phyloP scores from a whole-genome alignment of 1,140 invertebrate species.

The Diuraphis noxia region DNA sequence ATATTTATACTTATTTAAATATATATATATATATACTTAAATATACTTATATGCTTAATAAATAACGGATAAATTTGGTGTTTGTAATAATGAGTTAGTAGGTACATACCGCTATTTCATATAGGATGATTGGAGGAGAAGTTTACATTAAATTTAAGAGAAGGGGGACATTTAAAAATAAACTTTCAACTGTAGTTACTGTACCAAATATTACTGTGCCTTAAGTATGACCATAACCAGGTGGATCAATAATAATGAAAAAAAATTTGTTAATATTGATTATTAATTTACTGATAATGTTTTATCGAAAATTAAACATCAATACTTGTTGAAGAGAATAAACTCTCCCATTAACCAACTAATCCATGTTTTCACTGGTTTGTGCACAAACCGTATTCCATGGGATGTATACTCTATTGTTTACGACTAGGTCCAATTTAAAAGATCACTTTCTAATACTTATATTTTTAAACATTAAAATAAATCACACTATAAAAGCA shows the following conservation, averaged over 20 bases:
- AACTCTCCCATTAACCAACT: background rate
- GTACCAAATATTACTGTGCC: background rate
- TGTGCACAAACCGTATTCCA: too few species aligned
- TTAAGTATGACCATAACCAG: background rate
- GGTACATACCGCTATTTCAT: background rate
- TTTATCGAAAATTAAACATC: background rate
- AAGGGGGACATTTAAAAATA: background rate
- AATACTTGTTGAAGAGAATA: background rate
- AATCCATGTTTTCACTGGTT: background rate
- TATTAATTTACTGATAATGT: background rate
- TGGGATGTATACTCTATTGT: background rate
- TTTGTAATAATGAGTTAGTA: background rate
- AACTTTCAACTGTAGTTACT: background rate
- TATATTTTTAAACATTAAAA: too few species aligned
- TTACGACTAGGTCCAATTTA: background rate
- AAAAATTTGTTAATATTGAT: background rate
- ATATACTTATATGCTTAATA: too few species aligned
- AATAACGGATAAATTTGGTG: background rate
- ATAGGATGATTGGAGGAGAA: background rate
- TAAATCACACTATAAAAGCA: too few species aligned
- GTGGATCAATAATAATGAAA: background rate
- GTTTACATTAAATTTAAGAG: background rate
- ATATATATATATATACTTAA: too few species aligned
- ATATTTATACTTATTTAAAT: too few species aligned
- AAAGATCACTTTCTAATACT: background rate